These are phyloP conservation scores for Mya arenaria DNA, from an alignment of 1,140 invertebrate genomes.

Conservation along the genomic window DNA sequence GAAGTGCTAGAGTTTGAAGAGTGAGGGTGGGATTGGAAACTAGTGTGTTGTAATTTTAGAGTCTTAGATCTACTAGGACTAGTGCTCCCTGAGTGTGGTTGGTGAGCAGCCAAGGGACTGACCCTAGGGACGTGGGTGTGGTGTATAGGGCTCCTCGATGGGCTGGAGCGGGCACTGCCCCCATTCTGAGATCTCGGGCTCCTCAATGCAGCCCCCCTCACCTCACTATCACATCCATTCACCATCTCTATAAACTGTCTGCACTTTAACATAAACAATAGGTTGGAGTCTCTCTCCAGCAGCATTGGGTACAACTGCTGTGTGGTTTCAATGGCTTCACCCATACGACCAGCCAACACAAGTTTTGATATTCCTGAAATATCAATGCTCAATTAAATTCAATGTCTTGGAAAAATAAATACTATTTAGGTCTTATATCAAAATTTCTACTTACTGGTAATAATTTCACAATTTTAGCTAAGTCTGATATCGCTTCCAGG, in stretches of 20 bases:
- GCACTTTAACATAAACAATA: slow-evolving; percentile 97
- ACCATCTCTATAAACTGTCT: slow-evolving; percentile 97
- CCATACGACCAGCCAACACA: slow-evolving; percentile 94
- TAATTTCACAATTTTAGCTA: too few species aligned
- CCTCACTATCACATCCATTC: slow-evolving; percentile 82
- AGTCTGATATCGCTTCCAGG: too few species aligned
- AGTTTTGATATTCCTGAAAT: slow-evolving; percentile 94
- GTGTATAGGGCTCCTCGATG: slow-evolving; percentile 70
- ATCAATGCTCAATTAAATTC: too few species aligned
- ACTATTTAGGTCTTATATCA: too few species aligned
- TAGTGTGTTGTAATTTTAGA: too few species aligned
- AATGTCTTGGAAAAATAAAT: too few species aligned
- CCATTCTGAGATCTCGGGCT: slow-evolving; percentile 71
- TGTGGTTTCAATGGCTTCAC: slow-evolving; percentile 96
- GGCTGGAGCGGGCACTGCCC: slow-evolving; percentile 71
- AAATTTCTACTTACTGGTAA: too few species aligned
- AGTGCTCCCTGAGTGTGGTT: slow-evolving; percentile 60
- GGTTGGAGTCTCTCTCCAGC: slow-evolving; percentile 93
- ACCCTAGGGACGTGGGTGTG: slow-evolving; percentile 64
- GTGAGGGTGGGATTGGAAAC: slow-evolving; percentile 84
- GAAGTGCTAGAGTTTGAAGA: slow-evolving; percentile 12
- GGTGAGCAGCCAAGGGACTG: slow-evolving; percentile 54
- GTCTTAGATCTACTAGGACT: slow-evolving; percentile 76
- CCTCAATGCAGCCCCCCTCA: slow-evolving; percentile 71
- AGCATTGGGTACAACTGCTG: slow-evolving; percentile 94